A percentile compares a stretch with the other conserved stretches of the same genome.
phyloP scores from a whole-genome alignment of 1,140 invertebrate species.

The Euschistus heros region DNA sequence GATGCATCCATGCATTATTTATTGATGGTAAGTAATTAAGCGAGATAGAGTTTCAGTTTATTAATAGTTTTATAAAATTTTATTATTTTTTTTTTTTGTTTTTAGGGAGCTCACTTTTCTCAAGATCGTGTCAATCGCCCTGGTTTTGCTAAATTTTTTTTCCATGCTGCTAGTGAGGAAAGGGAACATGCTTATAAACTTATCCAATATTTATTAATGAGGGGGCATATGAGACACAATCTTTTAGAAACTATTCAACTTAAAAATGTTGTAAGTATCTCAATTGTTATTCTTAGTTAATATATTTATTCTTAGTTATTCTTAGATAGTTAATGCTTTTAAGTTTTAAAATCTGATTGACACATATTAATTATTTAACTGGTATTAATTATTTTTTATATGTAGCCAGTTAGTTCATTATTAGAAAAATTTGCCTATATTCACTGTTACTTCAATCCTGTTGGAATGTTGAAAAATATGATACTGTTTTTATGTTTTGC shows the following conservation, averaged over 20 bases:
- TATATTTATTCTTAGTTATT: too few species aligned
- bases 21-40: constrained; percentile 50
- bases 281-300: neutral
- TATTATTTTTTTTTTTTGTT: constrained; percentile 28
- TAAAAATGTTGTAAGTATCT: neutral
- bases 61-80: neutral
- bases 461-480: too few species aligned
- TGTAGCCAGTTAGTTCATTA: too few species aligned
- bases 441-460: too few species aligned
- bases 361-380: too few species aligned
- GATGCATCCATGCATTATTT: constrained; percentile 68
- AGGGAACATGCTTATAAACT: constrained; percentile 81
- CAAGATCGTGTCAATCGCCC: constrained; percentile 66
- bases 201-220: constrained; percentile 80
- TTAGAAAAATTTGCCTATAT: too few species aligned
- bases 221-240: constrained; percentile 57
- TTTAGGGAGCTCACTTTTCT: constrained; percentile 68
- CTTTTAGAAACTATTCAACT: constrained; percentile 8
- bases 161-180: constrained; percentile 76
- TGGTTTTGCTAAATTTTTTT: constrained; percentile 82
- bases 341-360: too few species aligned
- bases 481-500: too few species aligned
- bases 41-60: neutral
- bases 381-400: too few species aligned
- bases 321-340: too few species aligned